Percentiles rank a stretch among this genome's conserved stretches.
phyloP scores from a whole-genome alignment of 2,797 vertebrate genomes.

The Oryzias dopingdopingensis region DNA sequence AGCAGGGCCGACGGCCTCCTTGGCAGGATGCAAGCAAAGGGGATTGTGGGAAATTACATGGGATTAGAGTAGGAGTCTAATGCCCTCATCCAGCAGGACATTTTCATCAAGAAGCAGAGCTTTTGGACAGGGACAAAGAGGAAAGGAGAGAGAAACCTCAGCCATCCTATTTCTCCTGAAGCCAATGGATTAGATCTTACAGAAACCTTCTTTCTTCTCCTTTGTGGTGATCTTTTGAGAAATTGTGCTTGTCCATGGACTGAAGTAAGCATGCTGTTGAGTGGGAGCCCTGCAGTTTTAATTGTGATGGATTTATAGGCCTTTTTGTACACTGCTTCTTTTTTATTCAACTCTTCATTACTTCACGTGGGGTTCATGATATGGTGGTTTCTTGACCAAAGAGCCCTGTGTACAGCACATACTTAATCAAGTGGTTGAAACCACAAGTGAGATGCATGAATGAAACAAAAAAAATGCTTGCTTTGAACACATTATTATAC shows the following conservation, averaged over 20 bases:
- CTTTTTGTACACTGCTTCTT: background rate
- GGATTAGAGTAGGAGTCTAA: conserved; percentile 78
- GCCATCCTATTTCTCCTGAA: conserved; percentile 49
- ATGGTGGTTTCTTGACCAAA: conserved; percentile 8
- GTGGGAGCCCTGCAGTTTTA: conserved; percentile 42
- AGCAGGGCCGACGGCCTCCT: conserved; percentile 72
- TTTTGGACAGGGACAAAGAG: conserved; percentile 58
- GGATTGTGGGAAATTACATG: conserved; percentile 83
- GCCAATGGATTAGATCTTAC: conserved; percentile 54
- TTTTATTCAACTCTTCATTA: conserved; percentile 7
- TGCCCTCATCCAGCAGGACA: conserved; percentile 75
- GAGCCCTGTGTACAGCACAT: background rate
- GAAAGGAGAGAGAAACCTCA: conserved; percentile 42
- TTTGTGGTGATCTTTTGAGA: conserved; percentile 53
- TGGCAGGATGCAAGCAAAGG: conserved; percentile 77
- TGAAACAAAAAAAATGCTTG: too few species aligned
- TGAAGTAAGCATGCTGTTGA: conserved; percentile 34
- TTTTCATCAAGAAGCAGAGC: conserved; percentile 75
- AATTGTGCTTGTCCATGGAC: conserved; percentile 28
- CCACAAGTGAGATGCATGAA: background rate
- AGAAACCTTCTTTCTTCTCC: conserved; percentile 54
- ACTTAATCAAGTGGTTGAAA: conserved; percentile 12
- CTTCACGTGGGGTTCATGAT: conserved; percentile 22
- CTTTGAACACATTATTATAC: too few species aligned
- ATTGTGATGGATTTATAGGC: conserved; percentile 32